A percentile compares a stretch with the other conserved stretches of the same genome.
phyloP scores from a whole-genome alignment of 2,797 vertebrate genomes.

The Aythya fuligula region DNA sequence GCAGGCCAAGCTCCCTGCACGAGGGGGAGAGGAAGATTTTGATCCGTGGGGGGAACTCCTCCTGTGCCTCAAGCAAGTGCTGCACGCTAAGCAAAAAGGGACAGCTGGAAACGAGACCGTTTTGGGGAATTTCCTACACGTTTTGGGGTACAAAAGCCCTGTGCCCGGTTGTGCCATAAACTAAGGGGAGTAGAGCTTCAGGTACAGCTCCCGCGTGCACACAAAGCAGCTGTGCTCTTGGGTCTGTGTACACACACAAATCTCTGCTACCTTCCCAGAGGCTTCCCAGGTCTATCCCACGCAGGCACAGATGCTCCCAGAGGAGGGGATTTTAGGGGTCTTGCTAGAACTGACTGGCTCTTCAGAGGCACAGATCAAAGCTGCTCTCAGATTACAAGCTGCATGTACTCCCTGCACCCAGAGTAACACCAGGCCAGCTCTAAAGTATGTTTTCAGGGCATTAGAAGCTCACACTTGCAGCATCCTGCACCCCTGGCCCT shows the following conservation, averaged over 20 bases:
- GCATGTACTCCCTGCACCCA: rapidly evolving
- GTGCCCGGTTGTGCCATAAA: rapidly evolving
- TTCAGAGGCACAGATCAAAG: background rate
- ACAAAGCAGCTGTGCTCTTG: background rate
- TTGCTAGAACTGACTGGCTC: background rate
- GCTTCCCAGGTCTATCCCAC: background rate
- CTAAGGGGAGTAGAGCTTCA: background rate
- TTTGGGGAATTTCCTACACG: background rate
- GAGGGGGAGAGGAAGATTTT: background rate
- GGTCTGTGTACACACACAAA: rapidly evolving
- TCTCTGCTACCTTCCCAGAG: background rate
- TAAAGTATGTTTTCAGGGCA: background rate
- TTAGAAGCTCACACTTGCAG: rapidly evolving
- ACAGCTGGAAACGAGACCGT: too few species aligned
- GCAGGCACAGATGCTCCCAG: background rate
- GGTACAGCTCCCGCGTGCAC: too few species aligned
- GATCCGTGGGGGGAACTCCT: background rate
- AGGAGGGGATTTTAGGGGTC: background rate
- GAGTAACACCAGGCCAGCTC: background rate
- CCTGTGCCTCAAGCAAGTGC: background rate
- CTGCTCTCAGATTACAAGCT: background rate
- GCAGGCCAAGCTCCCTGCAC: background rate
- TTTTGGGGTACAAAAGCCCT: background rate
- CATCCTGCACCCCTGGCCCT: rapidly evolving
- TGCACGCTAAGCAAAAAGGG: background rate